Evolutionary conservation across 1,140 invertebrate species (phyloP).

Genomic region (Hydropsyche tenuis): DNA sequence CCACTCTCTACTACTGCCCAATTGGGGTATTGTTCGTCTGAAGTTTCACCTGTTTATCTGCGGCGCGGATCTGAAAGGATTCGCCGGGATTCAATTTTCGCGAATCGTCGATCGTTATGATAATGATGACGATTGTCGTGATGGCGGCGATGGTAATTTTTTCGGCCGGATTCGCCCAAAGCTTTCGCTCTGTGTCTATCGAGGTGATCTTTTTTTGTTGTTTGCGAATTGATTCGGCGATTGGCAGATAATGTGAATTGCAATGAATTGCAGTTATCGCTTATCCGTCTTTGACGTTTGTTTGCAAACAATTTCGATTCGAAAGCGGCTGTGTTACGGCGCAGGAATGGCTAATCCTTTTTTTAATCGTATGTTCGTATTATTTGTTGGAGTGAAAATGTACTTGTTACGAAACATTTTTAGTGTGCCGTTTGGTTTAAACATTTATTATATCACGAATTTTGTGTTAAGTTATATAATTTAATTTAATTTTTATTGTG

Average conservation of each 20-base stretch:
- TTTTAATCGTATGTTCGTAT: too few relatives aligned
- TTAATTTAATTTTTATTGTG: too few relatives aligned
- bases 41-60: constrained; percentile 16
- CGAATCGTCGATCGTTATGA: constrained; percentile 14
- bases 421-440: too few relatives aligned
- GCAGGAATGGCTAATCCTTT: too few relatives aligned
- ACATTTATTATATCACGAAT: too few relatives aligned
- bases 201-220: neutral
- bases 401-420: too few relatives aligned
- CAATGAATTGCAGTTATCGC: constrained; percentile 3
- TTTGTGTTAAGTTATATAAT: too few relatives aligned
- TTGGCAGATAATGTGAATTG: neutral
- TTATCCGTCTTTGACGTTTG: neutral
- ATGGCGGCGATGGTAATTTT: neutral
- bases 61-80: constrained; percentile 16
- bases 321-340: neutral
- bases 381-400: too few relatives aligned
- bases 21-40: neutral
- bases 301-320: constrained; percentile 3
- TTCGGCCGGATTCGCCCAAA: neutral
- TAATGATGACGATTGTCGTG: constrained; percentile 12
- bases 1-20: neutral
- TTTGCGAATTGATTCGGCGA: neutral
- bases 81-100: constrained; percentile 22
- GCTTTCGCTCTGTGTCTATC: constrained; percentile 2